Conservation (phyloP, 2,113 vertebrate species). For the Columba janthina region DNA sequence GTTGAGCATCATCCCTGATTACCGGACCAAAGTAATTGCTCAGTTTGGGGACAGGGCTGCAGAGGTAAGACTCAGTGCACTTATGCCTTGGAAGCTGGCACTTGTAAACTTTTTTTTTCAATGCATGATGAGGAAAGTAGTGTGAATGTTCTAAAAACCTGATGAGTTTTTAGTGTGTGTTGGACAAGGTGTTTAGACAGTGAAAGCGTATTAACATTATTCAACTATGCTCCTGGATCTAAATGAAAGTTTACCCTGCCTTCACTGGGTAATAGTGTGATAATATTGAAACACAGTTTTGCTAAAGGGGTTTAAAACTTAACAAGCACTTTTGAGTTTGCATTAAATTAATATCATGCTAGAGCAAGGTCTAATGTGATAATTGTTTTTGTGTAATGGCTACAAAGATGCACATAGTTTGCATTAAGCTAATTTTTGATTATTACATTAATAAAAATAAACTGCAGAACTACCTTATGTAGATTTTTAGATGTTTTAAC, state of each 20-base stretch:
- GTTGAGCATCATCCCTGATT: constrained; percentile 94
- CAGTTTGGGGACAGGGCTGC: constrained; percentile 95
- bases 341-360: not conserved
- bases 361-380: not conserved
- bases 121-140: not conserved
- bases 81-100: not conserved
- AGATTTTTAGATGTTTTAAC: not conserved
- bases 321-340: not conserved
- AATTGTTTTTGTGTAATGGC: not conserved
- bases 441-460: not conserved
- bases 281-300: not conserved
- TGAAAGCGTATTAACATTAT: fast-evolving
- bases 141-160: not conserved
- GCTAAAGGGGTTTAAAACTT: not conserved
- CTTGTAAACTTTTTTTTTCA: not conserved
- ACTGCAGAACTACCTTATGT: not conserved
- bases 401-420: not conserved
- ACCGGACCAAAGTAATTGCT: constrained; percentile 94
- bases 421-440: not conserved
- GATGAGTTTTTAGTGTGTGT: not conserved
- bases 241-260: not conserved
- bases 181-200: not conserved
- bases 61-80: constrained; percentile 78
- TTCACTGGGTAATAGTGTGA: not conserved
- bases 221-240: fast-evolving